Conservation (phyloP, 2,797 vertebrate species). For the Hippoglossus hippoglossus region DNA sequence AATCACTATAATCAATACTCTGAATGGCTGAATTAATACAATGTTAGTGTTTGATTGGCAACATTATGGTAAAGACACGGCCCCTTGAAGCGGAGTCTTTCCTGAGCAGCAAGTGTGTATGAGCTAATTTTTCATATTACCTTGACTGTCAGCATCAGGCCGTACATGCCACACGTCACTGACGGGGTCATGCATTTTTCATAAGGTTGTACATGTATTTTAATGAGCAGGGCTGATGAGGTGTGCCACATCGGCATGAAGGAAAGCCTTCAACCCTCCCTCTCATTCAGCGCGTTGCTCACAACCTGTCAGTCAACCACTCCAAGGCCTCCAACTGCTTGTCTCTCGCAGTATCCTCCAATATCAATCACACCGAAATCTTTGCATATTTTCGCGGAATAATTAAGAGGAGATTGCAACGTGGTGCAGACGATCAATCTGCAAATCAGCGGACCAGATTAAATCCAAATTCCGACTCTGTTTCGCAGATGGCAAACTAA, state of each 20-base stretch:
- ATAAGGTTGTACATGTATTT: slow-evolving; percentile 74
- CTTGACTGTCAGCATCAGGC: slow-evolving; percentile 73
- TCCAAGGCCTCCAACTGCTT: slow-evolving; percentile 73
- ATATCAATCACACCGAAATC: slow-evolving; percentile 81
- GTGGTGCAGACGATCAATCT: slow-evolving; percentile 80
- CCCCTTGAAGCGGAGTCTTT: slow-evolving; percentile 1
- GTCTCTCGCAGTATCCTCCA: slow-evolving; percentile 73
- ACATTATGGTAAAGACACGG: slow-evolving; percentile 53
- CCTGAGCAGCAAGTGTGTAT: slow-evolving; percentile 5
- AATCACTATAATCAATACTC: slow-evolving; percentile 18
- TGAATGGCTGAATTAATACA: slow-evolving; percentile 20
- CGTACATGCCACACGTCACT: slow-evolving; percentile 68
- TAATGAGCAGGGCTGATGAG: slow-evolving; percentile 79
- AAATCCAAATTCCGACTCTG: slow-evolving; percentile 72
- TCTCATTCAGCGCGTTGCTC: slow-evolving; percentile 56
- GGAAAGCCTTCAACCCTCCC: slow-evolving; percentile 70
- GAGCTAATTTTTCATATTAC: slow-evolving; percentile 68
- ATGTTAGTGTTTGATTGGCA: slow-evolving; percentile 41
- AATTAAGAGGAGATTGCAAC: slow-evolving; percentile 79
- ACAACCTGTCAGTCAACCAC: slow-evolving; percentile 79
- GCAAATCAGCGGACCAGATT: slow-evolving; percentile 78
- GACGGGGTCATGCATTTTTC: slow-evolving; percentile 78
- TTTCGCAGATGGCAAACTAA: slow-evolving; percentile 83
- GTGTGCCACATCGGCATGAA: slow-evolving; percentile 51
- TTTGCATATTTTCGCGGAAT: slow-evolving; percentile 75